Base-by-base conservation (phyloP, 2,113 vertebrate species). In the Climacteris rufus region DNA sequence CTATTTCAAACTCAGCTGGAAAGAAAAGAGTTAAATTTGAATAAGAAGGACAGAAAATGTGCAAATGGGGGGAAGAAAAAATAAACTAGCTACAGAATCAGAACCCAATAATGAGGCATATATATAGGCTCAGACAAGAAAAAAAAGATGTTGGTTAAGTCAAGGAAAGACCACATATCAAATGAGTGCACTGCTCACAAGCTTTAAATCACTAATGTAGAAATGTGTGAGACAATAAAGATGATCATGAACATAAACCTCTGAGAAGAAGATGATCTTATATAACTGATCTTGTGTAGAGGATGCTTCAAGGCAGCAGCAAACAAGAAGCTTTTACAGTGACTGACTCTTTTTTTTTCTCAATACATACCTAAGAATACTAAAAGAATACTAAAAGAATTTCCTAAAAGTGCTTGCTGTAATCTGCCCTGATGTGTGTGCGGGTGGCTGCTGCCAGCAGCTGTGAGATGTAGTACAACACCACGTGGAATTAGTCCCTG, bases 321-420 rank as follows among this genome's bases (percentile, higher is more conserved):
- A 82, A 27, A 5, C 45, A 56, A 57, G n/a, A 25, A 66, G 42
- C 5, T 59, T 77, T 60, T 6, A 5, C 2, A 60, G 76, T 0
- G 3, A 39, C 2, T 47, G 49, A 11, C 11, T 86, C 14, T 7
- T 81, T 61, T 37, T 37, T 70, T 57, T 47, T 57, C 31, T 61
- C 7, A 24, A 5, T 8, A 19, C n/a, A 18, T 0, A 27, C 5
- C 5, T 69, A n/a, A n/a, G n/a, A n/a, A n/a, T n/a, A n/a, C n/a
- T n/a, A n/a, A n/a, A n/a, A n/a, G n/a, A n/a, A n/a, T n/a, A n/a
- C n/a, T n/a, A n/a, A 87, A 83, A 70, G 17, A 66, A 72, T 42
- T 37, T 70, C 56, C 54, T 59, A 11, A 31, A 87, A 70, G 13
- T 4, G 1, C 18, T 47, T 54, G 30, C 49, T 61, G 72, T 17